Percentiles rank a stretch among this genome's conserved stretches.
Evolutionary conservation across 1,140 invertebrate genomes (phyloP).

Genomic region (Neodiprion lecontei): DNA sequence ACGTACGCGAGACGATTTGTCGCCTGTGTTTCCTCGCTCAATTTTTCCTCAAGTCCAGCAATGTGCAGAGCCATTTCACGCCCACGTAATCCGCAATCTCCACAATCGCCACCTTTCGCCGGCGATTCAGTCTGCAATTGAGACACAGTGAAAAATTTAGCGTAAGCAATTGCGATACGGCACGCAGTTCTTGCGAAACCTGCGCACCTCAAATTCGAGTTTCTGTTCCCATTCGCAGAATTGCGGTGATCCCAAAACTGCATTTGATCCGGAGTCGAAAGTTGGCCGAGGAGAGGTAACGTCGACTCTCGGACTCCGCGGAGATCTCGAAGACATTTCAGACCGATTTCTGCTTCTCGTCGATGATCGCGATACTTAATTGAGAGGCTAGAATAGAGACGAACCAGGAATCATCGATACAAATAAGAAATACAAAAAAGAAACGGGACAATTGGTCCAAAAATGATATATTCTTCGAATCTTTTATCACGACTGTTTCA

Average conservation of each 20-base stretch:
- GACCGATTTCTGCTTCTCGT: background rate
- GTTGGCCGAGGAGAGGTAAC: background rate
- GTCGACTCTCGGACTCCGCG: background rate
- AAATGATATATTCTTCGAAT: no score
- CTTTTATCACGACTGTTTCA: no score
- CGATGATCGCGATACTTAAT: no score
- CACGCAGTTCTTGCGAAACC: background rate
- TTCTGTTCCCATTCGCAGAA: background rate
- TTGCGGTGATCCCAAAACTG: background rate
- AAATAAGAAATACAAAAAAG: no score
- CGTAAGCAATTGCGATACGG: background rate
- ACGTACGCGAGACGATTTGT: slow-evolving; percentile 29
- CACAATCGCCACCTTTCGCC: background rate
- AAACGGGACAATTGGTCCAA: no score
- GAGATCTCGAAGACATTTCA: background rate
- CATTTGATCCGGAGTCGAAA: background rate
- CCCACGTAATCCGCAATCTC: background rate
- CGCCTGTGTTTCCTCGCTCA: slow-evolving; percentile 24
- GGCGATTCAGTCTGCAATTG: background rate
- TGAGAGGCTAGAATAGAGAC: no score
- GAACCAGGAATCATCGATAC: no score
- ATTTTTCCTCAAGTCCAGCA: slow-evolving; percentile 21
- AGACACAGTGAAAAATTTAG: no score
- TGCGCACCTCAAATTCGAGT: background rate
- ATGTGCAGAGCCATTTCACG: background rate